A percentile compares a stretch with the other conserved stretches of the same genome.
phyloP scores from a whole-genome alignment of 2,797 vertebrate species.

The Onychomys torridus region DNA sequence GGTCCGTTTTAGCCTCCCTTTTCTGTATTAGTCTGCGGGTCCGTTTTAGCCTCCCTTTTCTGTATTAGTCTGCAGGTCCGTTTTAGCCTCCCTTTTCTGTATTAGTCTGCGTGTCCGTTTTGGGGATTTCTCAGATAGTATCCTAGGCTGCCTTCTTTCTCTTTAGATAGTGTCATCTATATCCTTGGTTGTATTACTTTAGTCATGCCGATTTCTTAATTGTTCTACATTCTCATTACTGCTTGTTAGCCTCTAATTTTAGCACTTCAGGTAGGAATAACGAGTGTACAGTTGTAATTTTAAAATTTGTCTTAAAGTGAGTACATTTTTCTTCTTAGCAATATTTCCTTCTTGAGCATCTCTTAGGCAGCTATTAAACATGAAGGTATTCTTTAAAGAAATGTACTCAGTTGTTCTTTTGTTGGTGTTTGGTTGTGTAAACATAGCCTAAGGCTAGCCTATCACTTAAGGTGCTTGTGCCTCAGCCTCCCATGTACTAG shows the following conservation, averaged over 20 bases:
- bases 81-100: too few species aligned
- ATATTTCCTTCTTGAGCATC: neutral
- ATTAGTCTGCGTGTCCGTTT: too few species aligned
- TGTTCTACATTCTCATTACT: neutral
- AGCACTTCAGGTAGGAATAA: neutral
- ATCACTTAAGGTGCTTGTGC: neutral
- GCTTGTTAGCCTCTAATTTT: slow-evolving; percentile 42
- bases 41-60: too few species aligned
- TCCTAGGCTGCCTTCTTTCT: neutral
- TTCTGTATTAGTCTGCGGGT: too few species aligned
- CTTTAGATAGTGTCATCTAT: neutral
- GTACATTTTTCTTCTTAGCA: neutral
- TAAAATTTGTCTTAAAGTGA: slow-evolving; percentile 4
- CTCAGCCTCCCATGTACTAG: neutral
- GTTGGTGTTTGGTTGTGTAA: neutral
- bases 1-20: too few species aligned
- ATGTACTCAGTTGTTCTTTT: neutral
- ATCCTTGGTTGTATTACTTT: slow-evolving; percentile 33
- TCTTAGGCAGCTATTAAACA: neutral
- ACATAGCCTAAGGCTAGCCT: neutral
- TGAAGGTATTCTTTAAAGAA: neutral
- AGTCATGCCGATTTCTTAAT: neutral
- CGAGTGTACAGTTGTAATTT: neutral
- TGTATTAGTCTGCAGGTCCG: too few species aligned
- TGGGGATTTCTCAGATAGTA: neutral